Percentiles rank a stretch among this genome's conserved stretches.
phyloP scores from a whole-genome alignment of 2,797 vertebrate genomes.

The Mormyrops boulengeri region DNA sequence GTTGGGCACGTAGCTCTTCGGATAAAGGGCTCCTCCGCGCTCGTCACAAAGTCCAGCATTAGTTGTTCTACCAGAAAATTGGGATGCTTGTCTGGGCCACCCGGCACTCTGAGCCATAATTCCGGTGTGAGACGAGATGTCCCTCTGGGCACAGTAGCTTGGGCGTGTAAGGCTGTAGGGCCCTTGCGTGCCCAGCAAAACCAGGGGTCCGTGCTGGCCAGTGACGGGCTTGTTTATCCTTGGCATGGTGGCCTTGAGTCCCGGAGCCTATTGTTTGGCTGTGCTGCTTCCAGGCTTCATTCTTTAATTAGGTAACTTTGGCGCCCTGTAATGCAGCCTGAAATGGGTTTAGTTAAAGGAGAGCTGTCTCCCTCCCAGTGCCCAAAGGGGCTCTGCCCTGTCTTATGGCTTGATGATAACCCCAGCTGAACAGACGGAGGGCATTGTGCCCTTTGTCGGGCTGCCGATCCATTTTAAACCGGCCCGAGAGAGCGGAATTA shows the following conservation, averaged over 20 bases:
- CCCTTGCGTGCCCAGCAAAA: neutral
- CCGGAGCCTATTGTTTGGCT: neutral
- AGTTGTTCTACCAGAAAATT: neutral
- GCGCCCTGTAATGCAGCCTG: neutral
- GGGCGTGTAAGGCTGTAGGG: neutral
- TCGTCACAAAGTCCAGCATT: neutral
- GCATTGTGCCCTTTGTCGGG: slow-evolving; percentile 12
- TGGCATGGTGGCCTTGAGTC: neutral
- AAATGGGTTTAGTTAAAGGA: slow-evolving; percentile 4
- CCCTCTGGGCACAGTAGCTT: neutral
- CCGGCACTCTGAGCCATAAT: neutral
- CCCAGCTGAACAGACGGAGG: neutral
- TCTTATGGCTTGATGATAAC: neutral
- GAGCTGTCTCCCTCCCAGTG: neutral
- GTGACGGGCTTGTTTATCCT: neutral
- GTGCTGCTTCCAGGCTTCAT: neutral
- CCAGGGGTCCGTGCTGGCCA: neutral
- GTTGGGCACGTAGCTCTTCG: neutral
- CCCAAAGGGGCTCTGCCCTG: neutral
- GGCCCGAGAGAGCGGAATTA: slow-evolving; percentile 2
- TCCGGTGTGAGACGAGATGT: neutral
- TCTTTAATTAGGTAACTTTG: slow-evolving; percentile 11
- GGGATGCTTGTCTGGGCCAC: neutral
- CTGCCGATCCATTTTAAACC: neutral
- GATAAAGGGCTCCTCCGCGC: neutral